Base-by-base conservation (phyloP, 2,797 vertebrate species). In the Sylvia borin region DNA sequence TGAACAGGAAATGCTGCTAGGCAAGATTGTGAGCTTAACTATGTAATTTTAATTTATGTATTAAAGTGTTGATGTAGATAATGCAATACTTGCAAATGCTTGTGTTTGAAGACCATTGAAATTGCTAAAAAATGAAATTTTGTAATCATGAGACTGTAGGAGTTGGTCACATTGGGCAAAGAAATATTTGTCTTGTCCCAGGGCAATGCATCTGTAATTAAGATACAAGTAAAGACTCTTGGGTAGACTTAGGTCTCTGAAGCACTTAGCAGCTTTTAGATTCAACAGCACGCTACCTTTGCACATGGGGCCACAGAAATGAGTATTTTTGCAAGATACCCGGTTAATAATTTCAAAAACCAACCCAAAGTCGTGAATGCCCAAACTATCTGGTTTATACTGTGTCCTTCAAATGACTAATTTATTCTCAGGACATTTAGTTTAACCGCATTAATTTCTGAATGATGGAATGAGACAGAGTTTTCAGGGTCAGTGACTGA, bases 1-100 rank as follows among this genome's bases (percentile, higher is more conserved):
- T 94, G 94, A 96, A 85, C 92, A 94, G 95, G 79, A 96, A 95
- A 96, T 90, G 94, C 92, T 96, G 70, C 85, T 62, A 90, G 86
- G 85, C 88, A 96, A 73, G 80, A 93, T 54, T 79, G 76, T 36
- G 50, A 81, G 60, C 66, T 81, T 76, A 82, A 71, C 83, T 87
- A 82, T 86, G 92, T 81, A 82, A 92, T 93, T 94, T 81, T 90
- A 77, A 83, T 93, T 75, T 94, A 78, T 92, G 21, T 88, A 90
- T 92, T 70, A 64, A 92, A 82, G 16, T 86, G 71, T 84, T 92
- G 79, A 78, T 93, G 51, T 85, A 90, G 70, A 67, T 91, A 92
- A 79, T 81, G 38, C 73, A 73, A 17, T 88, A 66, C 92, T 92
- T 90, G 58, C 45, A 91, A 94, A 73, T 36, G 32, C 22, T 88